These are phyloP conservation scores for Dendrolimus punctatus DNA, from an alignment of 1,140 invertebrate genomes.

Conservation along the genomic window DNA sequence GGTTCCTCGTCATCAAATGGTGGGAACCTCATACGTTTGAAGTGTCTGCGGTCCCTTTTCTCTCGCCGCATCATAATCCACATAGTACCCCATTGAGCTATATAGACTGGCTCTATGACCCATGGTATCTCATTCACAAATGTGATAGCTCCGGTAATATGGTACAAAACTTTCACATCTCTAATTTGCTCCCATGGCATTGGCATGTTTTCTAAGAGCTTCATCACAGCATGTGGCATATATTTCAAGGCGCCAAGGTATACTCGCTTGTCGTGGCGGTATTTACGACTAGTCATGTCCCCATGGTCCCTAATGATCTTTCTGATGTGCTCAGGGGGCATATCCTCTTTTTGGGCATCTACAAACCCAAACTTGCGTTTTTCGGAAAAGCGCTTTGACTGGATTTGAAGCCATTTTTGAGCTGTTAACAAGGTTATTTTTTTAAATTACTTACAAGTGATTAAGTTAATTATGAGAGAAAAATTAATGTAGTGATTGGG, in stretches of 20 bases:
- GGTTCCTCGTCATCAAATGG: conserved; percentile 99
- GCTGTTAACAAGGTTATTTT: conserved; percentile 55
- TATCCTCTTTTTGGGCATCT: conserved; percentile 99
- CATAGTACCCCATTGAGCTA: conserved; percentile 99
- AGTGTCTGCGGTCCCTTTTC: conserved; percentile 98
- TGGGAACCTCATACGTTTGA: conserved; percentile 99
- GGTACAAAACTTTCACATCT: conserved; percentile 97
- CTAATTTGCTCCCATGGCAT: conserved; percentile 99
- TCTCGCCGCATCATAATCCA: conserved; percentile 99
- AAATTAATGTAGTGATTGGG: neutral
- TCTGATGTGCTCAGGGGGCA: conserved; percentile 98
- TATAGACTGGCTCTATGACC: conserved; percentile 99
- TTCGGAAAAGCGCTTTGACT: conserved; percentile 97
- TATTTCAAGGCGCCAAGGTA: conserved; percentile 99
- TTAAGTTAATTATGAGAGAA: neutral
- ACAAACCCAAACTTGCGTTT: conserved; percentile 99
- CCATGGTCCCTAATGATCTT: conserved; percentile 99
- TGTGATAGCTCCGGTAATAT: conserved; percentile 99
- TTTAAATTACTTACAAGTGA: neutral
- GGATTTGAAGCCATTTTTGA: conserved; percentile 98
- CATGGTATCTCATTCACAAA: conserved; percentile 99
- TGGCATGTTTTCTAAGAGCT: conserved; percentile 99
- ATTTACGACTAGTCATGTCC: conserved; percentile 99
- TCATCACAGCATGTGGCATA: conserved; percentile 99
- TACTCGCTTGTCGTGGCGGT: conserved; percentile 98